Evolutionary conservation across 2,797 vertebrate species (phyloP), one percentile per base, ranked within the genome.

Genomic region (Sebastolobus altivelis): DNA sequence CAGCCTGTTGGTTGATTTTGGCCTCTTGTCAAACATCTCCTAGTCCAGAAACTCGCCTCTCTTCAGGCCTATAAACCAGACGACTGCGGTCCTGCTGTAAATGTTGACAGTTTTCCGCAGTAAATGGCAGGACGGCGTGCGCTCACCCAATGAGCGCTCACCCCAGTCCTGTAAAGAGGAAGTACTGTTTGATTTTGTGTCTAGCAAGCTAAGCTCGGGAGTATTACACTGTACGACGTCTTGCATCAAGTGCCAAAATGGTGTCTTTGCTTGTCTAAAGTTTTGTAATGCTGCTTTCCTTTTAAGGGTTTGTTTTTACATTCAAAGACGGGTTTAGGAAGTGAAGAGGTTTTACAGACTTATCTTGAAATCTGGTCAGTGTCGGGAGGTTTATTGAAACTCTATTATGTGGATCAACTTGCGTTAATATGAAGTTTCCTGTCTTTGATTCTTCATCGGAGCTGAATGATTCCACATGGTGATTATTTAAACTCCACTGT

Each of bases 231-330:
- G 65, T 61, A 37, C 31, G 8, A 35, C 5, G 49, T 43, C n/a
- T 77, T 9, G 61, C 8, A 9, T 73, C 52, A 18, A 46, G 56
- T 63, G 81, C 83, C 87, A 82, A n/a, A 72, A 80, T 38, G 62
- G 38, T 71, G 77, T 80, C 75, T 79, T 18, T 31, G 54, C 80
- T 81, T 10, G 56, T 80, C 75, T 84, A 1, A 56, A 22, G 71
- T 75, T 88, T 77, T 46, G 72, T 72, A 7, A 67, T 5, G 77
- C 71, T 18, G 38, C 61, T 38, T 66, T 84, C 89, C 89, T 87
- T 91, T 76, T 84, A 89, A 84, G 86, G 86, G 62, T 85, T 86
- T 90, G 91, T 89, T 90, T 91, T 84, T 66, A 66, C 56, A 69
- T 70, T 72, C 29, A 56, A 29, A 56, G 18, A 40, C 25, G 4